Base-by-base conservation (phyloP, 64 coral and sea anemone species). In the Pocillopora damicornis region DNA sequence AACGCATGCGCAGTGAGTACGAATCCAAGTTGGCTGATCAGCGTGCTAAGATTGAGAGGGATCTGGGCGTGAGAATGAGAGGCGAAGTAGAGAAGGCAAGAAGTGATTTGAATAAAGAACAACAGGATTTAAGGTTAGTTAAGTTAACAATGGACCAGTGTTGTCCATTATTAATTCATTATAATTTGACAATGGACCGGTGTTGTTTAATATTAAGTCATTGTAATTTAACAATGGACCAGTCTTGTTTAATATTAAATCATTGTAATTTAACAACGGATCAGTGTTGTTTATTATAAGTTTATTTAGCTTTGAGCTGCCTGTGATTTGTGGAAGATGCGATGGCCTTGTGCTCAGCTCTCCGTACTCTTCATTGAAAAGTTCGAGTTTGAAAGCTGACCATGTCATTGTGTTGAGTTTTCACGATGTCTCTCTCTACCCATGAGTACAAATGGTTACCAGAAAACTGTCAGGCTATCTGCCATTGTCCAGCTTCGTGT, bases 71-170 rank as follows among this genome's bases (percentile, higher is more conserved):
- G 72, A 99, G 90, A 35, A 69, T 93, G 60, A 88, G 84, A 17
- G 78, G 60, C 12, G 86, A 81, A 13, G 51, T 99, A 12, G 89
- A 95, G 45, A 91, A 92, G 45, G 93, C 93, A 9, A 99, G 92
- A 26, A 86, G 82, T 61, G 78, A 87, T 10, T 99, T 93, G 97
- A 88, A 99, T 10, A 88, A 95, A 10, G 97, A 99, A 59, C 93
- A 95, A 20, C 93, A 99, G 35, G 88, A 95, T 57, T 88, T 92
- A 7, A 95, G 90, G 93, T 96, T 22, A 20, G 15, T 22, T 58
- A 26, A 1, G 30, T 71, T 18, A 34, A 22, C 20, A 35, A 30
- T 37, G 73, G 61, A 11, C 16, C 61, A 15, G 61, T 63, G 12
- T 1, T 63, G 16, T 17, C 11, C 2, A 57, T 22, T 38, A 15